Conservation (phyloP, 2,797 vertebrate genomes). For the Lepidocolaptes lacrymiger region DNA sequence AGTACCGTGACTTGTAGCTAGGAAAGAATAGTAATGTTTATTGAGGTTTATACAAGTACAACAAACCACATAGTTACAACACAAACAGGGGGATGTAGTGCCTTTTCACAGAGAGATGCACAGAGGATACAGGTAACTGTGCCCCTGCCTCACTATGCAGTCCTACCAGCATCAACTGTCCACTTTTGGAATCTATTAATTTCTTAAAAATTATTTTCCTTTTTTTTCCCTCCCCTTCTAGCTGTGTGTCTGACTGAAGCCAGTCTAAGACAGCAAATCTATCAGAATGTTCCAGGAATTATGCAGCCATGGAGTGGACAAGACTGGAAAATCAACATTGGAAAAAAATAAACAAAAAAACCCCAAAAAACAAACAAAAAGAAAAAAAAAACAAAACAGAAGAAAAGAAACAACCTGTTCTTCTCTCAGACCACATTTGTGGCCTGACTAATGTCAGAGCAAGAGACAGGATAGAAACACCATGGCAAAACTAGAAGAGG, state of each 20-base stretch:
- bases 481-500: not conserved
- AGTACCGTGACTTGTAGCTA: not conserved
- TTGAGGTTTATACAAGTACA: not conserved
- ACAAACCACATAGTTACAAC: not conserved
- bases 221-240: not conserved
- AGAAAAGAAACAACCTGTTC: accelerated
- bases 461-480: not conserved
- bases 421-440: not conserved
- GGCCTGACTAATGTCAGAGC: not conserved
- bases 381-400: not conserved
- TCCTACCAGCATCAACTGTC: not conserved
- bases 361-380: no score
- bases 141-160: not conserved
- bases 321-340: not conserved
- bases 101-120: not conserved
- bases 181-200: not conserved
- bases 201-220: not conserved
- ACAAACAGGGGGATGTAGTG: not conserved
- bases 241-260: not conserved
- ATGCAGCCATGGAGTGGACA: not conserved
- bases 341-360: not conserved
- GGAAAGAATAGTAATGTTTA: not conserved
- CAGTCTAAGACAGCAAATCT: not conserved
- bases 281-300: not conserved
- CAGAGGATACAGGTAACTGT: not conserved